Base-by-base conservation (phyloP, 1,140 invertebrate genomes). In the Heliconius hewitsoni region DNA sequence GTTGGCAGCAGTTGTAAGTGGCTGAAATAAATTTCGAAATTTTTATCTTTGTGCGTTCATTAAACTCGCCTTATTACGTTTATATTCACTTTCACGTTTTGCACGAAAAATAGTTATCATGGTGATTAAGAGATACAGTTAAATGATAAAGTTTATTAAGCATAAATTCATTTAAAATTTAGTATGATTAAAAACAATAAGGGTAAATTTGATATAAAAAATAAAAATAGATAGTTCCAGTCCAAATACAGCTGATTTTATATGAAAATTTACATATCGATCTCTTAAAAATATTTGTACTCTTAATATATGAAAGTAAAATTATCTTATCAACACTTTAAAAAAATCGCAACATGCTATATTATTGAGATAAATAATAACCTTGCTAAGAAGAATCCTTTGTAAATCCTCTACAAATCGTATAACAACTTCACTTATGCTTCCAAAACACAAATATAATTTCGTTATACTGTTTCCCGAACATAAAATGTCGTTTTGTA, bases 331-430 rank as follows among this genome's bases (percentile, higher is more conserved):
- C 60, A 66, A 30, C 55, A n/a, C 60, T 66, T 66, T 4, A 46
- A n/a, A 30, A 30, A 66, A 66, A 30, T 66, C 23, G 60, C 60
- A 66, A 30, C 60, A 66, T 66, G 27, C 60, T 27, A 66, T 66
- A 66, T 66, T 66, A 66, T 66, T 30, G 13, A 66, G 42, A 74
- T 30, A 70, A 78, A 50, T 76, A 78, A 78, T 23, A 78, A 90
- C 90, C 89, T 93, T 88, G 79, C 74, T 77, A 81, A 83, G 83
- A 91, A 90, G 86, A 89, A 87, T 89, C 84, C 86, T 89, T 76
- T 78, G 50, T 79, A 75, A 86, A 88, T 88, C 87, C 89, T 86
- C 83, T 86, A 27, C 23, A 52, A 66, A 57, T 72, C 37, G 39
- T 73, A 70, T 82, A 84, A 87, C 83, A 82, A 86, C 79, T 84